Conservation (phyloP, 2,797 vertebrate genomes). For the Nasua narica region DNA sequence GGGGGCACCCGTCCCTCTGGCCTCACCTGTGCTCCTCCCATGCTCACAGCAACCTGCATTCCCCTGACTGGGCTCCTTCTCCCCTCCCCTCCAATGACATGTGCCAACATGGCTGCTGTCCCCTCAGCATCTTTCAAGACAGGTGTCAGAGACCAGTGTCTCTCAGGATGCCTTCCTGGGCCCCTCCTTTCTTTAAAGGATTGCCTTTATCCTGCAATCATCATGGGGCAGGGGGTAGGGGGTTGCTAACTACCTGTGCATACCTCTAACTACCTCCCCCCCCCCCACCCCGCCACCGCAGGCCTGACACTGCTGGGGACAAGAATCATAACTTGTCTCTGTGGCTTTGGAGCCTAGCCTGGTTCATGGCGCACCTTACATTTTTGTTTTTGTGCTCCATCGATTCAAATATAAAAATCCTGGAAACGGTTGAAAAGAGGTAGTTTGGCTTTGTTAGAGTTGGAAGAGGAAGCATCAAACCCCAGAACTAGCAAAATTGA, state of each 20-base stretch:
- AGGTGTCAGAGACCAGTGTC: background rate
- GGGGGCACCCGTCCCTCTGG: background rate
- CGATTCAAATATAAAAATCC: background rate
- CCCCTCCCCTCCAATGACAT: background rate
- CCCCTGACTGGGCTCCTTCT: background rate
- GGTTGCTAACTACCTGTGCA: accelerated
- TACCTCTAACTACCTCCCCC: background rate
- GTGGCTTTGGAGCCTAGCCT: background rate
- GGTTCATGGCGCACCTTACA: background rate
- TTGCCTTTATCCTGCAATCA: background rate
- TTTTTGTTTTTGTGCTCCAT: background rate
- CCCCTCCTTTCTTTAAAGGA: background rate
- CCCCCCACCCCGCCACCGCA: background rate
- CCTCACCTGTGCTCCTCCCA: background rate
- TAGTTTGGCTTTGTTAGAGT: background rate
- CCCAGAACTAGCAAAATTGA: background rate
- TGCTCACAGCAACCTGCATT: accelerated
- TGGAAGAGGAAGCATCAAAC: background rate
- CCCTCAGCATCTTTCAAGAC: background rate
- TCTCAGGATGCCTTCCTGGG: background rate
- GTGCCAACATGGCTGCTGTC: background rate
- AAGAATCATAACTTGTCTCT: background rate
- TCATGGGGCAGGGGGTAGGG: background rate
- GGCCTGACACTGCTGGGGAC: background rate
- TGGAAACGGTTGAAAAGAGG: background rate